Percentiles rank a stretch among this genome's conserved stretches.
Conservation (phyloP, 2,797 vertebrate genomes). For the Fundulus diaphanus region DNA sequence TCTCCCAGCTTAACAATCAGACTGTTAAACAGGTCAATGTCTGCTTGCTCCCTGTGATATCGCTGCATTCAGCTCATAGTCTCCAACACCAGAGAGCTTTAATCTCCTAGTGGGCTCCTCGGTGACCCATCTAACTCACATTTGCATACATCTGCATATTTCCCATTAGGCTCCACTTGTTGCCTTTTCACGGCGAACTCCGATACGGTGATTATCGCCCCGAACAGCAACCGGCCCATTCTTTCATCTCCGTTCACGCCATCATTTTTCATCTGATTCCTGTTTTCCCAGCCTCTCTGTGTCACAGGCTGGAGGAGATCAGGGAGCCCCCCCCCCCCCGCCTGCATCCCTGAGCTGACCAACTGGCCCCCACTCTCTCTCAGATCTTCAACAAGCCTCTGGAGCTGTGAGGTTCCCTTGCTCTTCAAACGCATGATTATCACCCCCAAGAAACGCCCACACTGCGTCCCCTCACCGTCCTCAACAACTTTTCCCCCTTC, state of each 20-base stretch:
- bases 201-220: conserved; percentile 72
- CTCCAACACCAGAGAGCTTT: conserved; percentile 69
- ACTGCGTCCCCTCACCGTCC: too few relatives aligned
- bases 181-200: conserved; percentile 74
- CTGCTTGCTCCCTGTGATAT: conserved; percentile 42
- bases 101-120: conserved; percentile 75
- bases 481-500: too few relatives aligned
- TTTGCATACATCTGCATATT: conserved; percentile 84
- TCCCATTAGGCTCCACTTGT: conserved; percentile 78
- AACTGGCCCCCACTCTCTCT: too few relatives aligned
- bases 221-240: conserved; percentile 55
- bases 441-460: too few relatives aligned
- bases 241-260: conserved; percentile 19
- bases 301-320: conserved; percentile 49
- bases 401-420: too few relatives aligned
- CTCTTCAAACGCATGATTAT: too few relatives aligned
- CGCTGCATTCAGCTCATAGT: conserved; percentile 43
- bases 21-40: conserved; percentile 15
- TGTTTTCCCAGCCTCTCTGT: conserved; percentile 18
- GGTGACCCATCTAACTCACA: conserved; percentile 71
- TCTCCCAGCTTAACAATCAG: conserved; percentile 29
- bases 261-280: conserved; percentile 31
- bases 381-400: too few relatives aligned
- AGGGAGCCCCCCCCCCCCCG: conserved; percentile 34
- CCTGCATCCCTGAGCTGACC: too few relatives aligned